phyloP scores from a whole-genome alignment of 2,113 vertebrate genomes.

The Bothrops jararaca region DNA sequence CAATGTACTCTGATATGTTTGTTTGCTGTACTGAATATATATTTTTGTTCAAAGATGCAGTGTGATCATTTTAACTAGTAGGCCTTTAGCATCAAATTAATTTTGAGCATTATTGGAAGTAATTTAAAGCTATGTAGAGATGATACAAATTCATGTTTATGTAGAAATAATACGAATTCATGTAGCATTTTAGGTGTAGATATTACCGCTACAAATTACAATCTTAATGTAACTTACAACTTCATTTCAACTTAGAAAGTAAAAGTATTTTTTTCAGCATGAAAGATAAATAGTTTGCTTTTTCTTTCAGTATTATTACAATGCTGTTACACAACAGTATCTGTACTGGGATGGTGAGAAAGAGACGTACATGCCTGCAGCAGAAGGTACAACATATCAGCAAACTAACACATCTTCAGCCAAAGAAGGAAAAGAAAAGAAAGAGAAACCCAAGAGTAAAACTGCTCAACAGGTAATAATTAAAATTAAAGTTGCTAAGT shows the following conservation, averaged over 20 bases:
- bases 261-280: background rate
- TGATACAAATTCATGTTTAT: background rate
- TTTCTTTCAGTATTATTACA: conserved; percentile 90
- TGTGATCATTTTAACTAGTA: background rate
- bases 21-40: background rate
- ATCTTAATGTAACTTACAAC: background rate
- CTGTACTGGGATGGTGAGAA: conserved; percentile 97
- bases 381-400: conserved; percentile 70
- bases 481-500: background rate
- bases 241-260: background rate
- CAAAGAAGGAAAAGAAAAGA: conserved; percentile 90
- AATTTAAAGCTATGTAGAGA: background rate
- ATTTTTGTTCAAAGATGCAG: background rate
- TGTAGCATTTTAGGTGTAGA: background rate
- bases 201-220: background rate
- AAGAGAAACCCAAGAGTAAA: conserved; percentile 98
- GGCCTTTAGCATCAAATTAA: background rate
- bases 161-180: background rate
- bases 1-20: background rate
- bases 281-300: background rate
- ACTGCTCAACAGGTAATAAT: conserved; percentile 91
- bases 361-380: conserved; percentile 87
- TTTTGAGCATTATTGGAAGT: background rate
- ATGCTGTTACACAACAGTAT: conserved; percentile 95
- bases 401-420: conserved; percentile 63